A percentile compares a stretch with the other conserved stretches of the same genome.
Evolutionary conservation across 2,113 vertebrate species (phyloP).

Genomic region (Coracopsis vasa): DNA sequence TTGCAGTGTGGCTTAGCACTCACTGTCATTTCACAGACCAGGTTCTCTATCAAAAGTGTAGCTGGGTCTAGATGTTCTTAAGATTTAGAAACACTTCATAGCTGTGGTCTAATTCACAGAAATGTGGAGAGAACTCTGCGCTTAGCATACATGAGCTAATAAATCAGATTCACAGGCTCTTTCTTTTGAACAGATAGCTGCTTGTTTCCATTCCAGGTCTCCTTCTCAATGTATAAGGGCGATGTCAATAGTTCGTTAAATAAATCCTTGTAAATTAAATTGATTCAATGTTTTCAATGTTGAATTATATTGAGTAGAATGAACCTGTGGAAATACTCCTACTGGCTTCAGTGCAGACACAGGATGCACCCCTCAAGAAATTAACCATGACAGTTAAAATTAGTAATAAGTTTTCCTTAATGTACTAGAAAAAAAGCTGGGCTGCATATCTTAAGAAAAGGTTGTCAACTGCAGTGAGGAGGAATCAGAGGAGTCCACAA

Average conservation of each 20-base stretch:
- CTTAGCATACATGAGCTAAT: not conserved
- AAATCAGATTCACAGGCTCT: not conserved
- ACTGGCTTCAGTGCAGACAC: not conserved
- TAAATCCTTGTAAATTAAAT: not conserved
- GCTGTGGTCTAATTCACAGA: not conserved
- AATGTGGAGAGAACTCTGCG: not conserved
- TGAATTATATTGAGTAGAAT: not conserved
- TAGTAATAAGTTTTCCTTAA: not conserved
- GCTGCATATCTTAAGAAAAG: not conserved
- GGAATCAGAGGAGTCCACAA: not conserved
- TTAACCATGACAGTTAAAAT: not conserved
- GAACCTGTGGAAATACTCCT: not conserved
- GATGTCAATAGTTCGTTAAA: not conserved
- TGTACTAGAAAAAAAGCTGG: not conserved
- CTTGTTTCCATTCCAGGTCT: not conserved
- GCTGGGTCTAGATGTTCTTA: not conserved
- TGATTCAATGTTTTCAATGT: not conserved
- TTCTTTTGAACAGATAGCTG: not conserved
- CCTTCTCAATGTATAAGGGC: not conserved
- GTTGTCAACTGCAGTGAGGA: not conserved
- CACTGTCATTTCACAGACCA: not conserved
- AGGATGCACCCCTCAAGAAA: not conserved
- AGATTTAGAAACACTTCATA: not conserved
- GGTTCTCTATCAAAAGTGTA: not conserved
- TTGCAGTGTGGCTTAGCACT: not conserved